Evolutionary conservation across 1,140 invertebrate species (phyloP).

Genomic region (Globodera ellingtonae): DNA sequence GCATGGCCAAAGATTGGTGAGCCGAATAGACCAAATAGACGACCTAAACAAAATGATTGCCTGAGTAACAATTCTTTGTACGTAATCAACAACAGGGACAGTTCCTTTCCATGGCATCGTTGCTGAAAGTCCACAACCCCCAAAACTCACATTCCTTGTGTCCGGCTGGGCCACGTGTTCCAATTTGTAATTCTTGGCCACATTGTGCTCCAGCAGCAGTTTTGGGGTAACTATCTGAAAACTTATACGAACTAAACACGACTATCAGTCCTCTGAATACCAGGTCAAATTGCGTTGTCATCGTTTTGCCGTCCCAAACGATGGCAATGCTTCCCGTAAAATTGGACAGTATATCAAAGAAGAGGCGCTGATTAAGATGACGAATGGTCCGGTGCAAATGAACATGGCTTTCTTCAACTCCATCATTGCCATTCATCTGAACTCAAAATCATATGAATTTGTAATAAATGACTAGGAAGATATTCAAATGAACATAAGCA

Average conservation of each 20-base stretch:
- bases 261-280: slow-evolving; percentile 21
- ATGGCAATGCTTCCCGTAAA: slow-evolving; percentile 32
- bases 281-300: slow-evolving; percentile 40
- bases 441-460: slow-evolving; percentile 1
- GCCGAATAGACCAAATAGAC: slow-evolving; percentile 33
- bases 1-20: slow-evolving; percentile 26
- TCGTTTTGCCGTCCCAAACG: slow-evolving; percentile 34
- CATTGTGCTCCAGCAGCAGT: slow-evolving; percentile 19
- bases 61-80: too few relatives aligned
- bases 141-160: not conserved
- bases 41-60: not conserved
- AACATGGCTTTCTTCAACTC: not conserved
- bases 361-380: slow-evolving; percentile 37
- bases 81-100: too few relatives aligned
- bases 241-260: not conserved
- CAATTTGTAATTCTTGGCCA: slow-evolving; percentile 34
- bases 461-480: not conserved
- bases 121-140: too few relatives aligned
- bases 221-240: slow-evolving; percentile 28
- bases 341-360: slow-evolving; percentile 33
- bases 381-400: slow-evolving; percentile 13
- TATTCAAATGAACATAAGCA: not conserved
- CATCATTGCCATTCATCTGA: not conserved
- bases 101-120: too few relatives aligned
- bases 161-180: slow-evolving; percentile 16